Base-by-base conservation (phyloP, 2,888 invertebrate genomes). In the Oscheius sp. region DNA sequence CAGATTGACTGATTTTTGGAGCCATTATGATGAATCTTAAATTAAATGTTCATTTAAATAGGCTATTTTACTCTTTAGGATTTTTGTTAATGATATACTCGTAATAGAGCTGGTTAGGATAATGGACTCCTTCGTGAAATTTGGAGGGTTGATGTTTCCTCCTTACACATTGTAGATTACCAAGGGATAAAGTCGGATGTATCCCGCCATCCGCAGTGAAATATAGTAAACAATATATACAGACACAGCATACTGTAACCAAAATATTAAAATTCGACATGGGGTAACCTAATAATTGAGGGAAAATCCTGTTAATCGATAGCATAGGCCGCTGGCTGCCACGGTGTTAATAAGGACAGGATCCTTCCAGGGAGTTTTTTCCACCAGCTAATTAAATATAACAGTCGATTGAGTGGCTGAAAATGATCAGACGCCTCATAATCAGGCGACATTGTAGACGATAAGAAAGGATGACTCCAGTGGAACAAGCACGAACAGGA, bases 101-200 rank as follows among this genome's bases (percentile, higher is more conserved):
- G 61, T 61, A 61, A 21, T 43, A 61, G 1, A 61, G 45, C 43
- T 61, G 61, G 43, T 61, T 61, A 1, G 61, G 61, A 61, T 61
- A 61, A 18, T 61, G 61, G 18, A 25, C 21, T 21, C 61, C 61
- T 21, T 61, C 61, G 1, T 41, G 3, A 41, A 41, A 61, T 61
- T 25, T 61, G 1, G 41, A 29, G 27, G 25, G 25, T n/a, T 25
- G 16, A 7, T n/a, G 21, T n/a, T 58, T 35, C 35, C 35, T 35
- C 35, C 35, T 35, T 3, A 35, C 25, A 21, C 53, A 25, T 53
- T 35, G 35, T 3, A 35, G 35, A 35, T 35, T 35, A 9, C 35
- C 9, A 3, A 35, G 35, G 35, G 35, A 35, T 3, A 18, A 18
- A 49, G 6, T 18, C 16, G 49, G 18, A 3, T 13, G 49, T 49